Evolutionary conservation across 2,888 invertebrate species (phyloP).

Genomic region (Odontomyia ornata): DNA sequence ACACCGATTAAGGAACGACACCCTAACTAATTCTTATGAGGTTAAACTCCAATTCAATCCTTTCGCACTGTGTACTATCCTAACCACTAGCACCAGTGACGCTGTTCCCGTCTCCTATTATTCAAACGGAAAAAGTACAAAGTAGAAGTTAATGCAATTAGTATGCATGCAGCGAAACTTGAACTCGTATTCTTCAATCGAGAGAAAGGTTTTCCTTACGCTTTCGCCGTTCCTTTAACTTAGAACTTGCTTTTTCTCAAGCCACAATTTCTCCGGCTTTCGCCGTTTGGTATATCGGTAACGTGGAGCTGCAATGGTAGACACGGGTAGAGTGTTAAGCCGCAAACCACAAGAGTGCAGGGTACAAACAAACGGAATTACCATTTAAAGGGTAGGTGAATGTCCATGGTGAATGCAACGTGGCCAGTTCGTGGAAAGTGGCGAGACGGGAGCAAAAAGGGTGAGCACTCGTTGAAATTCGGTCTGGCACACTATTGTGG

Average conservation of each 20-base stretch:
- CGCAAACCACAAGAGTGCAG: conserved; percentile 39
- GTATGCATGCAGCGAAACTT: conserved; percentile 34
- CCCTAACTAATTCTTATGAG: conserved; percentile 42
- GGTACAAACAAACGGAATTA: conserved; percentile 37
- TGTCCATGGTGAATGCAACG: conserved; percentile 38
- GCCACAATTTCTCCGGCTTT: conserved; percentile 3
- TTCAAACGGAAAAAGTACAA: conserved; percentile 27
- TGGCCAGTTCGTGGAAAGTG: conserved; percentile 5
- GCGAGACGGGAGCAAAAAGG: neutral
- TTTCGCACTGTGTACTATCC: neutral
- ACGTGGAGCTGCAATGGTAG: neutral
- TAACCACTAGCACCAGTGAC: neutral
- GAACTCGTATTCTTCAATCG: conserved; percentile 27
- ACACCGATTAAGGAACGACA: conserved; percentile 34
- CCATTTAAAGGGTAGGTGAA: conserved; percentile 42
- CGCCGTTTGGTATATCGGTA: neutral
- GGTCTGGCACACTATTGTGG: conserved; percentile 41
- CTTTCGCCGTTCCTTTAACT: neutral
- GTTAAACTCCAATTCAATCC: conserved; percentile 34
- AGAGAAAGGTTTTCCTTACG: neutral
- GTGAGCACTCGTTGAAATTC: conserved; percentile 32
- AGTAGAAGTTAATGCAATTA: conserved; percentile 43
- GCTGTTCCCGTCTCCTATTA: neutral
- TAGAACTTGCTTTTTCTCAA: conserved; percentile 6
- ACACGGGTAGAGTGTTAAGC: conserved; percentile 34